A percentile compares a stretch with the other conserved stretches of the same genome.
Conservation (phyloP, 2,797 vertebrate genomes). For the Gallinago stenura region DNA sequence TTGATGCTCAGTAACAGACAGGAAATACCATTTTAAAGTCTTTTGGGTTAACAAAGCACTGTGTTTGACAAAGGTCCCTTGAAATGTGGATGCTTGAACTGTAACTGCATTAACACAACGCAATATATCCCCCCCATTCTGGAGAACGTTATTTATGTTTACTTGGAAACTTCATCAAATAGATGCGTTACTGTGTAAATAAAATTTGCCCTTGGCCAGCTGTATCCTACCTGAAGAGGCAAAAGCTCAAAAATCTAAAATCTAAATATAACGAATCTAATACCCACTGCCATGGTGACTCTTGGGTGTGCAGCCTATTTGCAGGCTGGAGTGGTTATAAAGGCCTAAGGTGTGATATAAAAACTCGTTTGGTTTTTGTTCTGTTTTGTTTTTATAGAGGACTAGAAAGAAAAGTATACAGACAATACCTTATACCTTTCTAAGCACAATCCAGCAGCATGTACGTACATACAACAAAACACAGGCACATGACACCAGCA, state of each 20-base stretch:
- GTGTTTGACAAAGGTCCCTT: neutral
- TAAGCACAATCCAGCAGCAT: neutral
- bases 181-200: neutral
- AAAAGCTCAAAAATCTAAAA: neutral
- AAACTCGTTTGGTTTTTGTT: accelerated
- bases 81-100: neutral
- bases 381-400: neutral
- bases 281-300: neutral
- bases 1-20: neutral
- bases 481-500: neutral
- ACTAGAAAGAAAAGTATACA: neutral
- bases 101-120: neutral
- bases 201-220: neutral
- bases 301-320: neutral
- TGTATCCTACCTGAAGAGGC: neutral
- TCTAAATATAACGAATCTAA: neutral
- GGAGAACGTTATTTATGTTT: neutral
- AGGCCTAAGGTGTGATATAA: accelerated
- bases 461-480: neutral
- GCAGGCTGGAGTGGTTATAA: neutral
- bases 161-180: neutral
- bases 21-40: neutral
- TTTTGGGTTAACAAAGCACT: neutral
- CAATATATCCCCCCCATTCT: neutral
- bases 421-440: neutral